Percentiles rank a stretch among this genome's conserved stretches.
Conservation (phyloP, 2,888 invertebrate species). For the Eristalis intricaria region DNA sequence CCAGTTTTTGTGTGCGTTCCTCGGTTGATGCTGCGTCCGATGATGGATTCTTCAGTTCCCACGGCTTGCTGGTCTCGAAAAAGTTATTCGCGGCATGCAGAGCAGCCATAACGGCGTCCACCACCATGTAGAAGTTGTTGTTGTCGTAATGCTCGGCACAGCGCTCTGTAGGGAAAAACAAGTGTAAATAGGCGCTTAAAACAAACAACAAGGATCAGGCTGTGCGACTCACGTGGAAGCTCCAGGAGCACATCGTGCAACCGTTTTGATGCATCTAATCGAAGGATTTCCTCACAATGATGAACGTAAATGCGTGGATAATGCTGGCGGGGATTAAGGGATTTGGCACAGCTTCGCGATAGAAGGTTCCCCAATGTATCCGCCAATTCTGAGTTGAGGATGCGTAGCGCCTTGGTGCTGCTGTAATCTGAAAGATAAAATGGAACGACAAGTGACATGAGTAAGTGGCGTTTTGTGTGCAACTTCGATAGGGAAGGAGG, state of each 20-base stretch:
- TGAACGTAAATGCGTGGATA: constrained; percentile 85
- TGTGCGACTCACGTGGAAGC: constrained; percentile 83
- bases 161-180: constrained; percentile 81
- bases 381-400: constrained; percentile 94
- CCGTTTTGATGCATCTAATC: constrained; percentile 82
- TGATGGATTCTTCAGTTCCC: constrained; percentile 88
- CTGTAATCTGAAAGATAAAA: constrained; percentile 87
- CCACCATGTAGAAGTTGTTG: constrained; percentile 91
- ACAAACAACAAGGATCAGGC: constrained; percentile 59
- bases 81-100: constrained; percentile 92
- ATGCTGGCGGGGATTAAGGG: constrained; percentile 90
- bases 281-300: constrained; percentile 81
- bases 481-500: neutral
- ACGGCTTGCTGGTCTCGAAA: constrained; percentile 93
- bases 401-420: constrained; percentile 87
- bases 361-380: constrained; percentile 96
- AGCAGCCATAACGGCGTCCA: constrained; percentile 88
- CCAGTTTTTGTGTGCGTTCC: constrained; percentile 83
- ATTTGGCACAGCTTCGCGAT: constrained; percentile 88
- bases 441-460: neutral
- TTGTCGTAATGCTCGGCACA: constrained; percentile 87
- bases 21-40: constrained; percentile 72
- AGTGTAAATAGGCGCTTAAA: constrained; percentile 11
- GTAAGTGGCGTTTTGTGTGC: neutral
- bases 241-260: constrained; percentile 83